A percentile compares a stretch with the other conserved stretches of the same genome.
These are phyloP conservation scores for Lamproptera curius DNA, from an alignment of 2,888 invertebrate genomes.

Conservation along the genomic window DNA sequence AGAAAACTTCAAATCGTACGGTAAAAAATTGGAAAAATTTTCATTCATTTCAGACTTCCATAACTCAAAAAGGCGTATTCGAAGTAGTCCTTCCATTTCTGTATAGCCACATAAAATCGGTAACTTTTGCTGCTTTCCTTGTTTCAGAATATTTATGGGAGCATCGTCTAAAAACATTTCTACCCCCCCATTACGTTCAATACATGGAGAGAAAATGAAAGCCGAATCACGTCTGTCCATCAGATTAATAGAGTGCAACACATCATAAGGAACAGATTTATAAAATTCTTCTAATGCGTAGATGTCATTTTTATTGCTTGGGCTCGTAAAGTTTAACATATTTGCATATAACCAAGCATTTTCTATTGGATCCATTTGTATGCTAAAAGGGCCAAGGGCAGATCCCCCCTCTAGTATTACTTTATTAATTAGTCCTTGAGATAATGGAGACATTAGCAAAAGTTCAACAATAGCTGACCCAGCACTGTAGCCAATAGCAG, in stretches of 20 bases:
- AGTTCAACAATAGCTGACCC: conserved; percentile 47
- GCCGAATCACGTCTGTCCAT: conserved; percentile 27
- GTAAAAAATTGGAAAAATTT: conserved; percentile 45
- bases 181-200: conserved; percentile 36
- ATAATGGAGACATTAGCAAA: conserved; percentile 41
- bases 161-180: conserved; percentile 39
- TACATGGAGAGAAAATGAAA: conserved; percentile 34
- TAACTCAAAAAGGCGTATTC: conserved; percentile 27
- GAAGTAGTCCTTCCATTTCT: conserved; percentile 38
- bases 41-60: conserved; percentile 44
- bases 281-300: conserved; percentile 46
- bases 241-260: conserved; percentile 27
- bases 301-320: conserved; percentile 36
- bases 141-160: conserved; percentile 39
- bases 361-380: conserved; percentile 44
- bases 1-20: conserved; percentile 41
- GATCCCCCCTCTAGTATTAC: conserved; percentile 48
- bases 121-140: conserved; percentile 37
- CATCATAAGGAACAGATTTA: conserved; percentile 35
- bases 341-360: conserved; percentile 44
- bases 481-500: conserved; percentile 47
- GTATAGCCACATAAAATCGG: conserved; percentile 44
- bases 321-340: conserved; percentile 34
- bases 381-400: conserved; percentile 31
- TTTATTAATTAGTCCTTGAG: conserved; percentile 47